Evolutionary conservation across 2,113 vertebrate species (phyloP).

Genomic region (Tachysurus fulvidraco): DNA sequence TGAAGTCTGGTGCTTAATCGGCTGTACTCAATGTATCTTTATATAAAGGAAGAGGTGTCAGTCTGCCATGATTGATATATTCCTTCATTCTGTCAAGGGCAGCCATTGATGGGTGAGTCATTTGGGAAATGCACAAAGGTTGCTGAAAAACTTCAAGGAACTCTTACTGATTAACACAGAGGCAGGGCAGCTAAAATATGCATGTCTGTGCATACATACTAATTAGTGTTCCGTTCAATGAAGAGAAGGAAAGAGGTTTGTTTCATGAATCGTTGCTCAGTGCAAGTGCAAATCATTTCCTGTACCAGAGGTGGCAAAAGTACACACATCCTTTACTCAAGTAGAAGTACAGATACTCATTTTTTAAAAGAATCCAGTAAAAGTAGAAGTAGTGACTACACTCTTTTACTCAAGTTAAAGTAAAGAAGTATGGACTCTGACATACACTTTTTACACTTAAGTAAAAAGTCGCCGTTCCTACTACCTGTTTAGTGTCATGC

Average conservation of each 20-base stretch:
- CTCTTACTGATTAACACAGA: constrained; percentile 70
- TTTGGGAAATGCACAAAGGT: constrained; percentile 53
- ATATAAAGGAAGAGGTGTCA: constrained; percentile 61
- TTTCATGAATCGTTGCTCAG: background rate
- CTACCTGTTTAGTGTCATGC: too few species aligned
- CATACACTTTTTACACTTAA: too few species aligned
- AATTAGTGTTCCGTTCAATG: background rate
- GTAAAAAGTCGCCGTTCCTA: too few species aligned
- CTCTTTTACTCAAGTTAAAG: too few species aligned
- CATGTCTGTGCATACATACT: constrained; percentile 55
- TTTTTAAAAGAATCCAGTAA: too few species aligned
- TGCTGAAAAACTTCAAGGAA: constrained; percentile 18
- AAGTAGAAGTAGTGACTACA: too few species aligned
- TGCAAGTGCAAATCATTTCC: background rate
- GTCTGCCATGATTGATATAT: constrained; percentile 74
- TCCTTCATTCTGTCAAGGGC: constrained; percentile 62
- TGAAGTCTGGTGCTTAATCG: constrained; percentile 64
- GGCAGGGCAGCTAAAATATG: constrained; percentile 64
- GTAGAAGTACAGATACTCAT: too few species aligned
- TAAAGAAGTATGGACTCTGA: too few species aligned
- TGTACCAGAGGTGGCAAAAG: too few species aligned
- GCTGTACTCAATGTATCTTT: constrained; percentile 67
- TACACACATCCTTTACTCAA: too few species aligned
- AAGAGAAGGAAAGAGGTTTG: background rate
- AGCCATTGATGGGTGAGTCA: constrained; percentile 68